Evolutionary conservation across 2,888 invertebrate genomes (phyloP).

Genomic region (Melanophora roralis): DNA sequence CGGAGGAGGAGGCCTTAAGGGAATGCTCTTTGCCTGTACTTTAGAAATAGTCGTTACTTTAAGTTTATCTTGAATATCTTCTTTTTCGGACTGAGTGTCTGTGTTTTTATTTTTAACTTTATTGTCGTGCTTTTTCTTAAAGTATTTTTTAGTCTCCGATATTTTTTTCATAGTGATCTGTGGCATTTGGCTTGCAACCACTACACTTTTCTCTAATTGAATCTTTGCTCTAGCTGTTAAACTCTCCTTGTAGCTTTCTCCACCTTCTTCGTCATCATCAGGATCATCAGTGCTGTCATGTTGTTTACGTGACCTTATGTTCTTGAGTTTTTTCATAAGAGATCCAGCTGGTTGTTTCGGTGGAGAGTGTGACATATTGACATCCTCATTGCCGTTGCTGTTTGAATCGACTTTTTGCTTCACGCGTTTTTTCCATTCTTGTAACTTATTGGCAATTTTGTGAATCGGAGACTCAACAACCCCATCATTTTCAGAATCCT

Average conservation of each 20-base stretch:
- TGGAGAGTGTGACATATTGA: slow-evolving; percentile 54
- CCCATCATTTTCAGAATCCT: slow-evolving; percentile 40
- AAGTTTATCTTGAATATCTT: slow-evolving; percentile 64
- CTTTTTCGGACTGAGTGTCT: slow-evolving; percentile 64
- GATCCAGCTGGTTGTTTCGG: slow-evolving; percentile 62
- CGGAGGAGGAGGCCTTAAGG: slow-evolving; percentile 10
- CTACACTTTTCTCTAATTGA: slow-evolving; percentile 54
- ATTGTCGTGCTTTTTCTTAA: slow-evolving; percentile 65
- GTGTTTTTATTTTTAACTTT: slow-evolving; percentile 60
- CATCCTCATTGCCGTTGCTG: slow-evolving; percentile 54
- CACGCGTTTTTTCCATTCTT: slow-evolving; percentile 72
- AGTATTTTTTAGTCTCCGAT: slow-evolving; percentile 70
- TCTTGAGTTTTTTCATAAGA: slow-evolving; percentile 65
- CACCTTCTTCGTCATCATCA: slow-evolving; percentile 57
- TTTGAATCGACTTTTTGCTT: slow-evolving; percentile 62
- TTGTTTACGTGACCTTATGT: slow-evolving; percentile 67
- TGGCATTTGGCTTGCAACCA: slow-evolving; percentile 61
- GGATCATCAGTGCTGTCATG: slow-evolving; percentile 64
- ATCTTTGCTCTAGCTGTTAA: slow-evolving; percentile 49
- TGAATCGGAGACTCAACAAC: slow-evolving; percentile 58
- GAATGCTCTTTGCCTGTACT: not conserved
- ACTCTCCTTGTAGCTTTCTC: slow-evolving; percentile 48
- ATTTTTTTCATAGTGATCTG: slow-evolving; percentile 69
- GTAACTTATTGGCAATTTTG: slow-evolving; percentile 65
- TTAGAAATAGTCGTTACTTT: slow-evolving; percentile 55